Evolutionary conservation across 1,140 invertebrate genomes (phyloP).

Genomic region (Trichonephila inaurata): DNA sequence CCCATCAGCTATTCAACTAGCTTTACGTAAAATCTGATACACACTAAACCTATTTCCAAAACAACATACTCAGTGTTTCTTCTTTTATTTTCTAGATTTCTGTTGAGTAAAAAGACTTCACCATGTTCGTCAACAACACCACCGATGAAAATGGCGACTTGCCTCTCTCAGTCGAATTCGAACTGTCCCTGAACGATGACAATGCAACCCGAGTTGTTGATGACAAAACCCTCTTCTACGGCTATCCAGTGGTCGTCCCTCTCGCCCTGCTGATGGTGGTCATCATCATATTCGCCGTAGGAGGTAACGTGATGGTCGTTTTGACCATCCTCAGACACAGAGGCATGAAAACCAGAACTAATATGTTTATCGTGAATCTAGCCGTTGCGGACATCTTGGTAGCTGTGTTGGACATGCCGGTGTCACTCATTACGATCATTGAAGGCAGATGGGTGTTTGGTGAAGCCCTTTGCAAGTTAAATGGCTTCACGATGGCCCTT

Average conservation of each 20-base stretch:
- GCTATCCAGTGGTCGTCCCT: constrained; percentile 60
- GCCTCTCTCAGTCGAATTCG: constrained; percentile 3
- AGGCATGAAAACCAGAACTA: constrained; percentile 94
- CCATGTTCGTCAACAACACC: constrained; percentile 26
- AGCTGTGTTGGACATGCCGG: constrained; percentile 91
- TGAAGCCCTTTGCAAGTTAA: constrained; percentile 92
- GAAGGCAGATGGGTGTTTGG: constrained; percentile 94
- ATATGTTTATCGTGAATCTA: constrained; percentile 96
- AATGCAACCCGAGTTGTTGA: neutral
- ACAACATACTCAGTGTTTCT: too few species aligned
- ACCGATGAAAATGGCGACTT: neutral
- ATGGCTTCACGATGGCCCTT: constrained; percentile 81
- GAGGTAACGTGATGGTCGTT: constrained; percentile 93
- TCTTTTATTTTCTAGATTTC: neutral
- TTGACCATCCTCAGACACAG: constrained; percentile 92
- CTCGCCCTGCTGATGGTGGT: constrained; percentile 77
- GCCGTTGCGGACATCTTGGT: constrained; percentile 95
- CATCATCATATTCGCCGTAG: constrained; percentile 83
- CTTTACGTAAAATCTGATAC: too few species aligned
- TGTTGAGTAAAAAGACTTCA: neutral
- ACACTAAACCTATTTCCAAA: too few species aligned
- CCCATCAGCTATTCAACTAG: too few species aligned
- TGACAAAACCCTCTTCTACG: constrained; percentile 56
- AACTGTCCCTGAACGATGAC: neutral
- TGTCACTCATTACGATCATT: constrained; percentile 92